Base-by-base conservation (phyloP, 2,888 invertebrate genomes). In the Fragum fragum region DNA sequence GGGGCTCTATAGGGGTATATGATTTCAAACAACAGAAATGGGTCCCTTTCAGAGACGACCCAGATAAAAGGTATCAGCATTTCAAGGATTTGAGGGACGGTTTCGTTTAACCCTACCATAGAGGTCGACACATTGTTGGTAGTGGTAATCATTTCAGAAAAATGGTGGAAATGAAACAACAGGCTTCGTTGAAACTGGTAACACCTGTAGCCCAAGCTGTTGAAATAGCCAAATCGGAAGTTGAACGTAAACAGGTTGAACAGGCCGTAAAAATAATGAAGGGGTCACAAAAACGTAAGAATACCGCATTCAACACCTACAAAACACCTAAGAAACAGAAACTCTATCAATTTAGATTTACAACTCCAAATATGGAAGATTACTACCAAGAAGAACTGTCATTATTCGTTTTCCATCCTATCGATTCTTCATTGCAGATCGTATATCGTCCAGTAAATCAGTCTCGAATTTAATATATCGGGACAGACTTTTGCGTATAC, bases 181-280 rank as follows among this genome's bases (percentile, higher is more conserved):
- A 53, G 29, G 32, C 76, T 1, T n/a, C 23, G 42, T 59, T 70
- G 16, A 72, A 57, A 2, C 26, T 74, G 66, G 78, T 79, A 1
- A 75, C 73, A 1, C 76, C 76, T 53, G 73, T 79, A 28, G 76
- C 82, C 7, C 79, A 76, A 32, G 79, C 82, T 0, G 7, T 61
- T 9, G 78, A 75, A 72, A 79, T 78, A 14, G 78, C 75, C 23
- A 68, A 74, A 66, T 77, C 76, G n/a, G 79, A 82, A 73, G 36
- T 76, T 5, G 23, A 81, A 14, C 71, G 78, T 68, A 69, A 75
- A 69, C 69, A 75, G 18, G 39, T 7, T 21, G 57, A 29, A 23
- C 18, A 23, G 29, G 16, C n/a, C 55, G 53, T 68, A 29, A 28
- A 28, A 36, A 57, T 47, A 26, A 76, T 69, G 28, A 21, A 53